A percentile compares a stretch with the other conserved stretches of the same genome.
Conservation (phyloP, 1,140 invertebrate genomes). For the Coptotermes formosanus region DNA sequence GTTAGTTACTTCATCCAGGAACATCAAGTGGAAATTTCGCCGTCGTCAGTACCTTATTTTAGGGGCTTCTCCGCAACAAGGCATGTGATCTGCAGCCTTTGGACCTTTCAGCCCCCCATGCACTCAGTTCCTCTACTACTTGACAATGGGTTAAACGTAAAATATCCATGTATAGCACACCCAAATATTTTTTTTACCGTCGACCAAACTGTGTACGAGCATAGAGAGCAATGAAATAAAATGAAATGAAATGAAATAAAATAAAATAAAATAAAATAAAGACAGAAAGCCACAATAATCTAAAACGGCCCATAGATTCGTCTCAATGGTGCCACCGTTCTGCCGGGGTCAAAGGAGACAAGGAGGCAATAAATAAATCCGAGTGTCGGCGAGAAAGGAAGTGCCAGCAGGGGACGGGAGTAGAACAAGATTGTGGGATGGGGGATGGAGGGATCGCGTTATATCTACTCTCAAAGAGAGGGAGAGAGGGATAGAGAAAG, state of each 20-base stretch:
- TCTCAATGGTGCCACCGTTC: slow-evolving; percentile 31
- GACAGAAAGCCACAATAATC: slow-evolving; percentile 30
- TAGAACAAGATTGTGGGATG: neutral
- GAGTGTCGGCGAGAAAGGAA: neutral
- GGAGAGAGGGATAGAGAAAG: slow-evolving; percentile 9
- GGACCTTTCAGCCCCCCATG: neutral
- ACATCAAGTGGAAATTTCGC: neutral
- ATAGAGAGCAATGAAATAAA: neutral
- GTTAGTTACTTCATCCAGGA: too few species aligned
- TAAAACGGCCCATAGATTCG: slow-evolving; percentile 31
- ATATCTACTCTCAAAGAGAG: neutral
- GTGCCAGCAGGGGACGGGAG: slow-evolving; percentile 2
- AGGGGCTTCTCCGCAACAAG: neutral
- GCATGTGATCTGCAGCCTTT: neutral
- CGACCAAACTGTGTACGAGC: slow-evolving; percentile 5
- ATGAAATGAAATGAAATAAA: slow-evolving; percentile 1
- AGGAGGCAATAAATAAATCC: slow-evolving; percentile 30
- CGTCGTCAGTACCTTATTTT: neutral
- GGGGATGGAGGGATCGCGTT: neutral
- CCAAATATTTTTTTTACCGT: neutral
- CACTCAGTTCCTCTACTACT: neutral
- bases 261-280: slow-evolving; percentile 19
- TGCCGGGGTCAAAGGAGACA: slow-evolving; percentile 23
- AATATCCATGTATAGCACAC: neutral
- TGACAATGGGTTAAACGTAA: slow-evolving; percentile 8